Percentiles rank a stretch among this genome's conserved stretches.
phyloP scores from a whole-genome alignment of 1,140 invertebrate genomes.

The Phymastichus coffea region DNA sequence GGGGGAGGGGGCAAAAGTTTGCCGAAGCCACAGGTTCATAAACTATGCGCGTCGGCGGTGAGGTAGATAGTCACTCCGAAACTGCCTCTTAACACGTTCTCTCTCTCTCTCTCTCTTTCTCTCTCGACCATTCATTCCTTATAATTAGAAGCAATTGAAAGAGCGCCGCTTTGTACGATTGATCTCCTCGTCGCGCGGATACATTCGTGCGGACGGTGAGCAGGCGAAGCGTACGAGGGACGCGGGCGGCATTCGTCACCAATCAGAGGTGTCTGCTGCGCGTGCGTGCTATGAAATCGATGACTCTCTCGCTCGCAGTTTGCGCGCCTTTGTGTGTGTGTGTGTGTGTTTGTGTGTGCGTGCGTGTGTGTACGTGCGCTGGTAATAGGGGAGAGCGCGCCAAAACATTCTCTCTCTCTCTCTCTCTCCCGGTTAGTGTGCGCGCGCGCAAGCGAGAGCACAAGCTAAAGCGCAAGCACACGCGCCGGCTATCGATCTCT shows the following conservation, averaged over 20 bases:
- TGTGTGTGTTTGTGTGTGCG: too few species aligned
- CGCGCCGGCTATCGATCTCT: too few species aligned
- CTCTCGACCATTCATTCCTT: not conserved
- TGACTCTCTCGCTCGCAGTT: too few species aligned
- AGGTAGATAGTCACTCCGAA: too few species aligned
- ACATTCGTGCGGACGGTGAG: not conserved
- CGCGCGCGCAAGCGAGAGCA: too few species aligned
- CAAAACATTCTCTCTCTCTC: slow-evolving; percentile 42
- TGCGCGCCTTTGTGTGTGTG: too few species aligned
- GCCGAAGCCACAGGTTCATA: slow-evolving; percentile 48
- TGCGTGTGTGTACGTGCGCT: too few species aligned
- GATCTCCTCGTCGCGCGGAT: not conserved
- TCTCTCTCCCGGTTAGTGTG: too few species aligned
- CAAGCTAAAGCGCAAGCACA: too few species aligned
- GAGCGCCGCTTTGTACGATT: slow-evolving; percentile 6
- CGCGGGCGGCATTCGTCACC: too few species aligned
- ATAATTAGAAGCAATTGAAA: slow-evolving; percentile 24
- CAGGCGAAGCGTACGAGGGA: too few species aligned
- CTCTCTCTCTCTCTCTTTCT: not conserved
- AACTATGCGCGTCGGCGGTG: slow-evolving; percentile 37
- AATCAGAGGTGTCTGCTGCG: slow-evolving; percentile 39
- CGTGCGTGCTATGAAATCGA: slow-evolving; percentile 43
- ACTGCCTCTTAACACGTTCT: slow-evolving; percentile 39
- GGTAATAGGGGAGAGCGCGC: slow-evolving; percentile 23
- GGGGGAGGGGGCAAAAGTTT: slow-evolving; percentile 20